Conservation (phyloP, 2,797 vertebrate genomes). For the Gymnothorax javanicus region DNA sequence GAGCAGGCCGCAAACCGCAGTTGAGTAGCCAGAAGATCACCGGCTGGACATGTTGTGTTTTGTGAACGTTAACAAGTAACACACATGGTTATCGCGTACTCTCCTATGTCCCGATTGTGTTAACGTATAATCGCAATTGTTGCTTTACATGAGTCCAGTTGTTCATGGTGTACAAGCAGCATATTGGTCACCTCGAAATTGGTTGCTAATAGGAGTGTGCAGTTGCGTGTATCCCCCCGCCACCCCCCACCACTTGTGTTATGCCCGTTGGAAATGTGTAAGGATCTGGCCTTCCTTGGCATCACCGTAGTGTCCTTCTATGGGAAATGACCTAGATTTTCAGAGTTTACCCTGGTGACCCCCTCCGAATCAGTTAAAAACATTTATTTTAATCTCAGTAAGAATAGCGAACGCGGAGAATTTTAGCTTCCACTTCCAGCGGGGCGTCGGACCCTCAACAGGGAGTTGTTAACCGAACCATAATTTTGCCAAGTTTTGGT, state of each 20-base stretch:
- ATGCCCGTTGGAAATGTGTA: neutral
- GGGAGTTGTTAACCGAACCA: too few relatives aligned
- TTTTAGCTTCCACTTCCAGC: too few relatives aligned
- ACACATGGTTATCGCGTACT: too few relatives aligned
- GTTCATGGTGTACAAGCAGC: neutral
- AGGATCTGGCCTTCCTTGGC: neutral
- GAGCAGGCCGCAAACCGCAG: conserved; percentile 3
- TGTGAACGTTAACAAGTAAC: too few relatives aligned
- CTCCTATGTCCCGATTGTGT: too few relatives aligned
- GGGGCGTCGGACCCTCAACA: too few relatives aligned
- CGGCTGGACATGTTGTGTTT: neutral
- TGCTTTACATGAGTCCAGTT: neutral
- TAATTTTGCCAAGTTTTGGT: too few relatives aligned
- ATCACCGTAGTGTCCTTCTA: neutral
- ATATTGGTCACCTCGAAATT: neutral
- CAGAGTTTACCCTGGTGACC: too few relatives aligned
- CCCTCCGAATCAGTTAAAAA: too few relatives aligned
- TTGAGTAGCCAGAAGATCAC: neutral
- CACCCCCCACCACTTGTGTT: neutral
- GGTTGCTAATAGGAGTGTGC: neutral
- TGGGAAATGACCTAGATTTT: neutral
- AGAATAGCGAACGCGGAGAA: too few relatives aligned
- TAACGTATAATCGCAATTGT: too few relatives aligned
- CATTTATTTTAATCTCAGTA: too few relatives aligned
- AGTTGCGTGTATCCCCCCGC: neutral